Evolutionary conservation across 2,888 invertebrate genomes (phyloP).

Genomic region (Ceramica pisi): DNA sequence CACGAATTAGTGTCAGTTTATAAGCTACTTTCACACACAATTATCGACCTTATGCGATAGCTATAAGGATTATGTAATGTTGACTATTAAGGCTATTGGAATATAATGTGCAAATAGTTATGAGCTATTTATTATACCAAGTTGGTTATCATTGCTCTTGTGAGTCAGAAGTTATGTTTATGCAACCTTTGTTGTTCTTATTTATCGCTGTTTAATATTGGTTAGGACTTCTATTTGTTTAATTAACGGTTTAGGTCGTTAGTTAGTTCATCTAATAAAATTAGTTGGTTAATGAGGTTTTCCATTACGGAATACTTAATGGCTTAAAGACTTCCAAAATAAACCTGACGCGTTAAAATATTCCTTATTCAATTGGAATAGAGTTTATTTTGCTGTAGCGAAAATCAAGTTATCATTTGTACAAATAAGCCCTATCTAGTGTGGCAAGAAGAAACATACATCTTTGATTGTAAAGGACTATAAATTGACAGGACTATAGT

Average conservation of each 20-base stretch:
- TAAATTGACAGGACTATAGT: conserved; percentile 1
- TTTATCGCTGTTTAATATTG: conserved; percentile 35
- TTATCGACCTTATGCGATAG: neutral
- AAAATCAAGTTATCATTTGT: neutral
- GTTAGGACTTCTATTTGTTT: conserved; percentile 24
- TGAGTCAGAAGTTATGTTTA: conserved; percentile 63
- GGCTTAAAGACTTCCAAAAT: neutral
- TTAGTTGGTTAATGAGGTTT: conserved; percentile 2
- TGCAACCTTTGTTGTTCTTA: conserved; percentile 52
- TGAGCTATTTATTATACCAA: conserved; percentile 27
- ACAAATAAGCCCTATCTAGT: neutral
- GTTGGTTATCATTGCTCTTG: conserved; percentile 55
- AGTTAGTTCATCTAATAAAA: conserved; percentile 11
- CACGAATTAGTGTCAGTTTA: neutral
- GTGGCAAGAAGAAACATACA: conserved; percentile 5
- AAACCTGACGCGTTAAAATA: neutral
- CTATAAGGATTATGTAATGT: neutral
- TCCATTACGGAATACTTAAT: conserved; percentile 10
- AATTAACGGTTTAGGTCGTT: conserved; percentile 48
- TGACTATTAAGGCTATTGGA: neutral
- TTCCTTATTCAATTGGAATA: neutral
- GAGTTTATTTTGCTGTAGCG: neutral
- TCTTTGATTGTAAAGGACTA: conserved; percentile 6
- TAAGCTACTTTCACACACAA: neutral
- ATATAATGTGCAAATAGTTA: neutral